Base-by-base conservation (phyloP, 2,888 invertebrate species). In the Lycocerus yunnanus region DNA sequence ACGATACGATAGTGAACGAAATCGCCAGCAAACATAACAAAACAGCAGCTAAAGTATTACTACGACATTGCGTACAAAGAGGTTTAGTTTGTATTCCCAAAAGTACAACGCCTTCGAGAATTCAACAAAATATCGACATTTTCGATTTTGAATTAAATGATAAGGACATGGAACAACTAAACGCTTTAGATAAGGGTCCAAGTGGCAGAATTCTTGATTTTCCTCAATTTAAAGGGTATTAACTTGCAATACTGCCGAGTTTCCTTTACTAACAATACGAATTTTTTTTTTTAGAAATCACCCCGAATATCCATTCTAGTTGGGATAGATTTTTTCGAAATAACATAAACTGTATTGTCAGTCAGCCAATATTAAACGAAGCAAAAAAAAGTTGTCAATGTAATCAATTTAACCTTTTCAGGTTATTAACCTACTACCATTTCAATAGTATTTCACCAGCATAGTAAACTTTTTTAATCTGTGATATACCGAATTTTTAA, bases 21-120 rank as follows among this genome's bases (percentile, higher is more conserved):
- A 81, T 86, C 20, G 90, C 91, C 1, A 88, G 89, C 58, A 90
- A 88, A 80, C 90, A 92, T 82, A 86, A 88, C 0, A 95, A 94
- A 84, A 90, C 92, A 0, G 88, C 93, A 0, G 95, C 95, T 4
- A 96, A 97, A 86, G 85, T 92, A 21, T 86, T 95, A 58, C 87
- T 97, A 3, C 90, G 93, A 67, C 92, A 93, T 86, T 88, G 91
- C 13, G 82, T 95, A 11, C 94, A 96, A 84, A 90, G 90, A 65
- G 93, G 92, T 11, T 86, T 96, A 27, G 90, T 90, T 8, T 92
- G 92, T 59, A 95, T 97, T 82, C 96, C 97, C 4, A 97, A 97
- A 85, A 96, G 96, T 85, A 93, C 93, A 3, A 93, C 93, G 85
- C 87, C 92, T 0, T 83, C 87, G 5, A 90, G 96, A 77, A 91